Conservation (phyloP, 2,113 vertebrate genomes). For the Nestor notabilis region DNA sequence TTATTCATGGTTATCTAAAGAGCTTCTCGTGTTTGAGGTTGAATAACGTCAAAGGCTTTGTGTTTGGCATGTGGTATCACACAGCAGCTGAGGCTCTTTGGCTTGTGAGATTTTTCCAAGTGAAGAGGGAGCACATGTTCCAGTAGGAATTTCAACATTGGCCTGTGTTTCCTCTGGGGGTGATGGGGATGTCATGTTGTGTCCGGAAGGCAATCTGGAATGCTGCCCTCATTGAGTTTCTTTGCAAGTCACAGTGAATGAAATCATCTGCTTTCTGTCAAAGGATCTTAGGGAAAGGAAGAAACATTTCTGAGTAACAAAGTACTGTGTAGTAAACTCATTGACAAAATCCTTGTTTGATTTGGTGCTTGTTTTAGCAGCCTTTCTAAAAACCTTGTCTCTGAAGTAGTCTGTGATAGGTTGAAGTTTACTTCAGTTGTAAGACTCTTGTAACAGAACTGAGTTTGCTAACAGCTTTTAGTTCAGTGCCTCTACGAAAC, state of each 20-base stretch:
- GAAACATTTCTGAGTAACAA: not conserved
- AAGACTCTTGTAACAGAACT: not conserved
- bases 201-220: constrained; percentile 44
- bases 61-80: not conserved
- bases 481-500: not conserved
- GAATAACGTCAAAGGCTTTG: constrained; percentile 9
- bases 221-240: constrained; percentile 3
- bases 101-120: constrained; percentile 2
- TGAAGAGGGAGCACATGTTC: constrained; percentile 1
- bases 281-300: not conserved
- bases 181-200: constrained; percentile 4
- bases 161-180: constrained; percentile 16
- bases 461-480: not conserved
- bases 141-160: not conserved
- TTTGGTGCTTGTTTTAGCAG: not conserved
- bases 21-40: constrained; percentile 10
- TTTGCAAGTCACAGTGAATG: not conserved
- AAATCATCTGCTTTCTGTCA: constrained; percentile 44
- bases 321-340: not conserved
- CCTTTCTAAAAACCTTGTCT: not conserved
- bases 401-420: not conserved
- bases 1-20: not conserved
- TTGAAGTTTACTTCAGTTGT: not conserved
- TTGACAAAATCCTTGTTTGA: not conserved
- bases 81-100: constrained; percentile 43